These are phyloP conservation scores for Diadumene lineata DNA, from an alignment of 92 coral and sea anemone species.

Conservation along the genomic window DNA sequence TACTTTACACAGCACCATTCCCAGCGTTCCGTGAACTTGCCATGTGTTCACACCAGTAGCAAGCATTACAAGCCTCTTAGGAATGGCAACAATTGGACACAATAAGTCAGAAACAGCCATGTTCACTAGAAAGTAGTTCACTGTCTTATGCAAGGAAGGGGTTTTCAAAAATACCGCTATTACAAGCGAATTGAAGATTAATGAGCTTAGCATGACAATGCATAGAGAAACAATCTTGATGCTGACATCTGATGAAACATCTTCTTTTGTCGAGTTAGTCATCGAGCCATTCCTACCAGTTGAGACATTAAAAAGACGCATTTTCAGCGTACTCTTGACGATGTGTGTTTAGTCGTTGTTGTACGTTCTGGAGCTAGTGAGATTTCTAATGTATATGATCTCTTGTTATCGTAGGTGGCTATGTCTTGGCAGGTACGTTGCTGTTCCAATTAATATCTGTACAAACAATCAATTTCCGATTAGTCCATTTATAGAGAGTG, in stretches of 20 bases:
- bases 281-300: neutral
- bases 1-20: conserved; percentile 24
- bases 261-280: neutral
- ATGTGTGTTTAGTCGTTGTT: too few relatives aligned
- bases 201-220: conserved; percentile 7
- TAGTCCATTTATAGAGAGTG: neutral
- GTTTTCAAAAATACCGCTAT: conserved; percentile 31
- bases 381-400: neutral
- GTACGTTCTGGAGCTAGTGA: too few relatives aligned
- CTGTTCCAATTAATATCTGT: neutral
- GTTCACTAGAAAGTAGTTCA: conserved; percentile 40
- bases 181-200: conserved; percentile 29
- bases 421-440: neutral
- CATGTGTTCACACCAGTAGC: conserved; percentile 4
- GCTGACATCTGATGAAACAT: neutral
- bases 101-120: conserved; percentile 41
- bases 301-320: neutral
- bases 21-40: conserved; percentile 27
- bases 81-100: conserved; percentile 17
- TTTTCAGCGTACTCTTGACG: neutral
- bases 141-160: conserved; percentile 24
- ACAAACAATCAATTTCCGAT: neutral
- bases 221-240: conserved; percentile 20
- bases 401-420: neutral
- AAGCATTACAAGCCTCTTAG: conserved; percentile 18